A percentile compares a stretch with the other conserved stretches of the same genome.
phyloP scores from a whole-genome alignment of 2,797 vertebrate species.

The Tachyglossus aculeatus region DNA sequence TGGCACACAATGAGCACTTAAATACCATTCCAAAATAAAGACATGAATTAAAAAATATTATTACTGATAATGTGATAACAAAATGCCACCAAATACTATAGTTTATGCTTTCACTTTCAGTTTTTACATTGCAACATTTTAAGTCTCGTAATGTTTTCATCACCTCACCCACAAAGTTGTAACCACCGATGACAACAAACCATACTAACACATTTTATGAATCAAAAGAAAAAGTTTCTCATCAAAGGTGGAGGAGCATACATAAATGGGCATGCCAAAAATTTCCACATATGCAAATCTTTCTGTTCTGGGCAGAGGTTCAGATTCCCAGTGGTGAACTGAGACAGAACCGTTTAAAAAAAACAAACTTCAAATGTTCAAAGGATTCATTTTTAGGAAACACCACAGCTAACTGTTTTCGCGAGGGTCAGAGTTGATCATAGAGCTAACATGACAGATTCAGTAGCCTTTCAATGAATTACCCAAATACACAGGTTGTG shows the following conservation, averaged over 20 bases:
- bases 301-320: conserved; percentile 52
- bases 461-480: no score
- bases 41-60: not conserved
- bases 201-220: conserved; percentile 25
- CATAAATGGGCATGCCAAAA: conserved; percentile 63
- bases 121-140: conserved; percentile 32
- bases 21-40: not conserved
- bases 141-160: not conserved
- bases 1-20: no score
- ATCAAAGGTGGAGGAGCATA: not conserved
- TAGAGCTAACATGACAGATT: no score
- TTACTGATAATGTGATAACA: not conserved
- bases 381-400: no score
- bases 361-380: no score
- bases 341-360: no score
- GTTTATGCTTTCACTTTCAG: not conserved
- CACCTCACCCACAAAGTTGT: conserved; percentile 16
- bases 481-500: no score
- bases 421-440: no score
- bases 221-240: conserved; percentile 21
- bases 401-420: no score
- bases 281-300: conserved; percentile 56
- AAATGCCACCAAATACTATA: not conserved
- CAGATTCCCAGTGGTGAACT: conserved; percentile 36
- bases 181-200: conserved; percentile 5